phyloP scores from a whole-genome alignment of 2,797 vertebrate genomes.

The Ceyx erithaca region DNA sequence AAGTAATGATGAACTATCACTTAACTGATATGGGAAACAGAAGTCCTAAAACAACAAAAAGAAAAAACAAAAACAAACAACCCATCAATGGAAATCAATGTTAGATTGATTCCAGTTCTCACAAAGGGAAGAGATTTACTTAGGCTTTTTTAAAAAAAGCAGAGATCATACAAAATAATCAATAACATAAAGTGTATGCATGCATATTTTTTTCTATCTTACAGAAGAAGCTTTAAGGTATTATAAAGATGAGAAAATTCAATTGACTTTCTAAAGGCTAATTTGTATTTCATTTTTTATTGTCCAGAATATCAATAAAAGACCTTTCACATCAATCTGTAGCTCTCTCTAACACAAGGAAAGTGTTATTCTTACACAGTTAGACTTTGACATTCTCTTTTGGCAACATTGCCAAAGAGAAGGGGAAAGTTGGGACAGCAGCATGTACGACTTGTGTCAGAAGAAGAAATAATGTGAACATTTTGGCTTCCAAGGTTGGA shows the following conservation, averaged over 20 bases:
- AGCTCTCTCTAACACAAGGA: background rate
- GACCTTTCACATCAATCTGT: background rate
- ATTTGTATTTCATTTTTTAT: background rate
- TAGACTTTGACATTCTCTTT: background rate
- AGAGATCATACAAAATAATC: background rate
- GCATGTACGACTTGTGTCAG: background rate
- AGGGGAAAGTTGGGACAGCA: background rate
- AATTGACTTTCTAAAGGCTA: background rate
- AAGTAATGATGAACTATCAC: slow-evolving; percentile 21
- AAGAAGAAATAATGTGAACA: background rate
- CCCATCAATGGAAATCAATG: background rate
- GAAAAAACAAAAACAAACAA: too few species aligned
- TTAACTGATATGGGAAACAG: background rate
- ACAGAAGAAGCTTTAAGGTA: background rate
- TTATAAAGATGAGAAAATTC: background rate
- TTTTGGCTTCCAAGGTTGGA: background rate
- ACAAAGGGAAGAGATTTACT: background rate
- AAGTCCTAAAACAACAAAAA: background rate
- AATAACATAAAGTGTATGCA: background rate
- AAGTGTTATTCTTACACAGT: background rate
- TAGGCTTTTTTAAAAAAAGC: background rate
- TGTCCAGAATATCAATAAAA: background rate
- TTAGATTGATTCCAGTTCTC: background rate
- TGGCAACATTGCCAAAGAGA: background rate
- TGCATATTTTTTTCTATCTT: background rate